Base-by-base conservation (phyloP, 2,888 invertebrate genomes). In the Oligia latruncula region DNA sequence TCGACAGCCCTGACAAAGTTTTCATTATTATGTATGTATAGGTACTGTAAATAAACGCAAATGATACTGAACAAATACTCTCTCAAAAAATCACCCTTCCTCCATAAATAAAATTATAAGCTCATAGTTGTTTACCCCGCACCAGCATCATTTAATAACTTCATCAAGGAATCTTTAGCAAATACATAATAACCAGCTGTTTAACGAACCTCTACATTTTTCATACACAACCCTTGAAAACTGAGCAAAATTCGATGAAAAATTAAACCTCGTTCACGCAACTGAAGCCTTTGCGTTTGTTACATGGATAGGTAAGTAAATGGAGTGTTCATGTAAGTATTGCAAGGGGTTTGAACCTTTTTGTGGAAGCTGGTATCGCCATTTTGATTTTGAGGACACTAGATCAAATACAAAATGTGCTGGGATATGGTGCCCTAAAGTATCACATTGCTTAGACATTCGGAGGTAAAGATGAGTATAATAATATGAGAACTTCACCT, bases 221-320 rank as follows among this genome's bases (percentile, higher is more conserved):
- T 76, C 40, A 78, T 71, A 62, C 64, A 13, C 40, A 29, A n/a
- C 65, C 67, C 29, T 35, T 77, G 49, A 72, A 64, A 67, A 78
- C 72, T 46, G 62, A 35, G 20, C 71, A 65, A 60, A 40, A 60
- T 71, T 40, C 77, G 64, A 89, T 83, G 58, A 87, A 84, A 89
- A 77, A 81, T 82, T 76, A 79, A 84, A 78, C 76, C 77, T 77
- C 68, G 6, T 77, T 74, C 76, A 73, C 74, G 79, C 74, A 78
- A 82, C 71, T 66, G 46, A 72, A 78, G 43, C 29, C n/a, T 23
- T 77, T 79, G 65, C 13, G 17, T 49, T 76, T 81, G n/a, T 80
- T 4, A 60, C 76, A 71, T 20, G 13, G 74, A 86, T n/a, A 67
- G 71, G 20, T 67, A 17, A 64, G 15, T 43, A 13, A 83, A 76